Evolutionary conservation across 2,113 vertebrate genomes (phyloP).

Genomic region (Glaucomys volans): DNA sequence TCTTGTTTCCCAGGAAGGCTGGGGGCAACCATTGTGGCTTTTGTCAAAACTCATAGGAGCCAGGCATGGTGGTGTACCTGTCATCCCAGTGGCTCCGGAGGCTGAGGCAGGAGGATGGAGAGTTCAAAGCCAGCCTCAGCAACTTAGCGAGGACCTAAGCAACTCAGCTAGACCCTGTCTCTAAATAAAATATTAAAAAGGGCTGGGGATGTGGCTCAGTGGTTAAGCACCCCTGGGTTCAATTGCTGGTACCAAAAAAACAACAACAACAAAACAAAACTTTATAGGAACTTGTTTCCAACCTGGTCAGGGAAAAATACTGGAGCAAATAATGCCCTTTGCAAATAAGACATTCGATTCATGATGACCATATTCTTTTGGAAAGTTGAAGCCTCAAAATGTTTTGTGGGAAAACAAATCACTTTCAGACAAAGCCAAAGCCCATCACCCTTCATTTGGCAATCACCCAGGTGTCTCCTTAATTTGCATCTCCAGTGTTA

Average conservation of each 20-base stretch:
- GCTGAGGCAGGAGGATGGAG: no score
- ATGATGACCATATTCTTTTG: constrained; percentile 11
- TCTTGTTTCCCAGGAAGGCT: constrained; percentile 4
- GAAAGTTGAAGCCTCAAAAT: constrained; percentile 12
- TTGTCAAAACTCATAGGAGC: neutral
- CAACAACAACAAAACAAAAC: no score
- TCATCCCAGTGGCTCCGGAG: no score
- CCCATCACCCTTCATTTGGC: neutral
- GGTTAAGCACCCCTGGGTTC: no score
- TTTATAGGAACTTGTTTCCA: constrained; percentile 19
- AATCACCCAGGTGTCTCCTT: neutral
- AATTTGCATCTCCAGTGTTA: neutral
- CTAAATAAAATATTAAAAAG: no score
- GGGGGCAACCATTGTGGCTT: neutral
- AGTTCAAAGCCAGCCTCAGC: no score
- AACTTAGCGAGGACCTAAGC: no score
- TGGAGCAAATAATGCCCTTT: neutral
- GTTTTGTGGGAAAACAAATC: constrained; percentile 9
- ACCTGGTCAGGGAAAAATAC: neutral
- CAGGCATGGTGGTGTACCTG: no score
- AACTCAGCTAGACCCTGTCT: no score
- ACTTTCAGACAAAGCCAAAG: constrained; percentile 12
- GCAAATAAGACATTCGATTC: constrained; percentile 26
- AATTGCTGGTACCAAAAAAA: no score
- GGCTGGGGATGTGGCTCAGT: no score